These are phyloP conservation scores for Dastarcus helophoroides DNA, from an alignment of 2,888 invertebrate genomes.

Conservation along the genomic window DNA sequence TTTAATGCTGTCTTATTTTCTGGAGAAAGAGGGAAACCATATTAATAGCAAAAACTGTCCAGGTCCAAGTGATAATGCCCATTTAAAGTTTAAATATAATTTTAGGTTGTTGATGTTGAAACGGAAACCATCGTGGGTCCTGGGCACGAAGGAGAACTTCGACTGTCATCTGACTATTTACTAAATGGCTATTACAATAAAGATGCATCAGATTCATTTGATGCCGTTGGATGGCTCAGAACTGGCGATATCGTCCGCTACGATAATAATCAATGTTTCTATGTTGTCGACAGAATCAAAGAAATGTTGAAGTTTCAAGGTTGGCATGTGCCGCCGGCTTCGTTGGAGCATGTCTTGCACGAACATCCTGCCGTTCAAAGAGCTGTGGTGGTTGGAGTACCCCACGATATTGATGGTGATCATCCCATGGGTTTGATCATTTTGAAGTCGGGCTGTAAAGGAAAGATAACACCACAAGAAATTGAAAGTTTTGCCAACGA, in stretches of 20 bases:
- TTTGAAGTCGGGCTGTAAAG: slow-evolving; percentile 13
- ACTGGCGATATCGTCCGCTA: slow-evolving; percentile 44
- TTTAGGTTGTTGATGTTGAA: slow-evolving; percentile 24
- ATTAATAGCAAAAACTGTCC: too few relatives aligned
- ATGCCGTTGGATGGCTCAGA: slow-evolving; percentile 40
- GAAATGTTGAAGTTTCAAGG: slow-evolving; percentile 41
- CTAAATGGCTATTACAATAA: slow-evolving; percentile 40
- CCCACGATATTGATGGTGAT: slow-evolving; percentile 28
- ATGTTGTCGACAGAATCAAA: slow-evolving; percentile 41
- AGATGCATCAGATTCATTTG: slow-evolving; percentile 37
- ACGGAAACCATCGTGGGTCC: slow-evolving; percentile 27
- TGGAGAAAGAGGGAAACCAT: too few relatives aligned
- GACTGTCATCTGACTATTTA: slow-evolving; percentile 33
- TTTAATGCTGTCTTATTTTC: too few relatives aligned
- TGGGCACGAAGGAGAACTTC: slow-evolving; percentile 41
- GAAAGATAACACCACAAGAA: slow-evolving; percentile 19
- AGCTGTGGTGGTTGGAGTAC: slow-evolving; percentile 27
- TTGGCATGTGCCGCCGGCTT: slow-evolving; percentile 37
- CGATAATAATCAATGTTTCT: slow-evolving; percentile 40
- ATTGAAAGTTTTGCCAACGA: slow-evolving; percentile 23
- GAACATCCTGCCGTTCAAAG: slow-evolving; percentile 26
- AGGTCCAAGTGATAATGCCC: too few relatives aligned
- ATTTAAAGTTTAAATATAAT: too few relatives aligned
- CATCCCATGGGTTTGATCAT: slow-evolving; percentile 26
- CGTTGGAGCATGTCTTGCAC: slow-evolving; percentile 25